Conservation (phyloP, 2,797 vertebrate genomes). For the Champsocephalus esox region DNA sequence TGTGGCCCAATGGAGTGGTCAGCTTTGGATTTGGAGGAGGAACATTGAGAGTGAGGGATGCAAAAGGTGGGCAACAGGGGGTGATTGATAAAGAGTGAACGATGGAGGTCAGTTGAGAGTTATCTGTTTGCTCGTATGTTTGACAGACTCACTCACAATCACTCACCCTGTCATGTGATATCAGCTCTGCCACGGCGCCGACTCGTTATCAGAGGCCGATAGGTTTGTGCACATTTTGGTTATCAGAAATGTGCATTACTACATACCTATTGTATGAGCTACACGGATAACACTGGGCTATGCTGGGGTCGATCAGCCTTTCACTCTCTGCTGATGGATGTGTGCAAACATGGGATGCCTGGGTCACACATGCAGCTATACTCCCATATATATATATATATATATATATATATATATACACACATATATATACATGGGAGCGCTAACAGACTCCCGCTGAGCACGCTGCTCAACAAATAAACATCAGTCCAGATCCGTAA, state of each 20-base stretch:
- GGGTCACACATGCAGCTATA: slow-evolving; percentile 12
- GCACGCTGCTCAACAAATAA: slow-evolving; percentile 46
- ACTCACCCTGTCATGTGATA: slow-evolving; percentile 60
- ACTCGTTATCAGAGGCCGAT: slow-evolving; percentile 62
- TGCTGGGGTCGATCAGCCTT: slow-evolving; percentile 34
- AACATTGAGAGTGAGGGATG: slow-evolving; percentile 30
- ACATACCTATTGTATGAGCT: slow-evolving; percentile 58
- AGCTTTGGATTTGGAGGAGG: slow-evolving; percentile 25
- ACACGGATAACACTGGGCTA: slow-evolving; percentile 48
- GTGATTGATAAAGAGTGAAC: slow-evolving; percentile 58
- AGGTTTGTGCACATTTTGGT: slow-evolving; percentile 57
- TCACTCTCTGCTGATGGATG: slow-evolving; percentile 7
- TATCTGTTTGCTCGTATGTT: slow-evolving; percentile 65
- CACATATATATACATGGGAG: background rate
- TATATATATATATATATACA: no score
- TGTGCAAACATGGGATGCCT: slow-evolving; percentile 20
- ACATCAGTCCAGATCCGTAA: slow-evolving; percentile 42
- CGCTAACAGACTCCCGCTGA: slow-evolving; percentile 39
- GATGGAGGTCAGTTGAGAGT: slow-evolving; percentile 56
- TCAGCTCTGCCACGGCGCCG: slow-evolving; percentile 59
- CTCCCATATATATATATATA: background rate
- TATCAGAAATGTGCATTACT: slow-evolving; percentile 71
- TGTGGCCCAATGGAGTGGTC: slow-evolving; percentile 24
- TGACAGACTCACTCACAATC: slow-evolving; percentile 65
- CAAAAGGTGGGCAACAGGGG: slow-evolving; percentile 11